Evolutionary conservation across 2,797 vertebrate species (phyloP), one percentile per base, ranked within the genome.

Genomic region (Premnoplex brunnescens): DNA sequence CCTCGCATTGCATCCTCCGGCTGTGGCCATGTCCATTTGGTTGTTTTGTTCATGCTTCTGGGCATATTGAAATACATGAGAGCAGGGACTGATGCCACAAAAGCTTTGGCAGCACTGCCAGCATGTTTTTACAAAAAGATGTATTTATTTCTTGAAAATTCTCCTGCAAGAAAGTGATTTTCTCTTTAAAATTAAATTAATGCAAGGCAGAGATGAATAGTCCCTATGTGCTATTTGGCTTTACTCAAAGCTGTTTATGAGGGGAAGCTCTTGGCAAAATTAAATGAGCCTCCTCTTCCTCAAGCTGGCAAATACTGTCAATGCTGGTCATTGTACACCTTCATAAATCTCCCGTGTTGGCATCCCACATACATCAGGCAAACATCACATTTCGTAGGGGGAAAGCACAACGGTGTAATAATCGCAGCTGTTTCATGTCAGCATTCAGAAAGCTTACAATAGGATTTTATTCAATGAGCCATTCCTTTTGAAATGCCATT

Each of bases 111-210:
- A 75, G 62, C 69, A 37, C 75, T 4, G 0, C 59, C 76, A 71
- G 78, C 55, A 4, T 85, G 68, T 86, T 93, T 88, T 86, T 74
- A 86, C 68, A 88, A 69, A 67, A 73, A 43, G 34, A 84, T 77
- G 18, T 51, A 60, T 85, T 81, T 95, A 43, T 83, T 93, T 67
- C 66, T 91, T 80, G 69, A 93, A 96, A 93, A 83, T 76, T 71
- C 91, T 93, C 76, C 73, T 95, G 27, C 85, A 64, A 85, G 48
- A 64, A 96, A 83, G 48, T 54, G 74, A 68, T 85, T 96, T 95
- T 93, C 91, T 72, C 76, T 94, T 80, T 76, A 95, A 96, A 96
- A 95, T 91, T 85, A 96, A 85, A 93, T 95, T 75, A 87, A 93
- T 63, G 36, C 76, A 75, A 88, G 76, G 91, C 89, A 91, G 68